Evolutionary conservation across 2,888 invertebrate species (phyloP).

Genomic region (Limnephilus lunatus): DNA sequence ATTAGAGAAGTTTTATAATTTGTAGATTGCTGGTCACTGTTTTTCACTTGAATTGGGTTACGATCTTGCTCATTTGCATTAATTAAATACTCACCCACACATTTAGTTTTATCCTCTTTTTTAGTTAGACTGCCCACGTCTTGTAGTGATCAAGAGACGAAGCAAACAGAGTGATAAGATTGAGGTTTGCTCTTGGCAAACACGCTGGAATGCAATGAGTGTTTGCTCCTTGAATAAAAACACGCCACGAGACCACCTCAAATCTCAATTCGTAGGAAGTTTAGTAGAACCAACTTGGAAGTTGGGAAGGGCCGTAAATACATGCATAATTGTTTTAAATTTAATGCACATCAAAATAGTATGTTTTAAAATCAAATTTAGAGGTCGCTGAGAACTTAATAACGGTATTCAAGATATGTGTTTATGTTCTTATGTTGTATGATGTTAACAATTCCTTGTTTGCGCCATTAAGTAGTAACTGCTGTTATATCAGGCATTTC

Average conservation of each 20-base stretch:
- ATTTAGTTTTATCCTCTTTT: neutral
- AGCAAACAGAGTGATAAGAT: neutral
- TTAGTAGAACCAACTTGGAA: neutral
- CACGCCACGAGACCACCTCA: neutral
- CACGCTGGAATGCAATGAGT: neutral
- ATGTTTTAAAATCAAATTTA: too few relatives aligned
- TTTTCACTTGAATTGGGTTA: neutral
- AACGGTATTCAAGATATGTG: too few relatives aligned
- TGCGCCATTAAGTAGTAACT: too few relatives aligned
- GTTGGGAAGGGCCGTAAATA: too few relatives aligned
- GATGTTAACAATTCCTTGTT: too few relatives aligned
- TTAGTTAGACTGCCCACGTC: neutral
- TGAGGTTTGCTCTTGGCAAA: neutral
- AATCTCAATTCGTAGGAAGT: neutral
- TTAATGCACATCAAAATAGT: too few relatives aligned
- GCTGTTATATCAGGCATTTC: too few relatives aligned
- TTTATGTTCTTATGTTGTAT: too few relatives aligned
- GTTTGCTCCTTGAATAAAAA: neutral
- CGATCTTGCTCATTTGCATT: neutral
- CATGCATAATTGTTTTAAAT: too few relatives aligned
- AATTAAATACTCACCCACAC: neutral
- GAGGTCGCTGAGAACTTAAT: too few relatives aligned
- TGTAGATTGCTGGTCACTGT: neutral
- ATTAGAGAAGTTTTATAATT: neutral
- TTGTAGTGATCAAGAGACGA: neutral